Conservation (phyloP, 2,888 invertebrate species). For the Caradrina clavipalpis region DNA sequence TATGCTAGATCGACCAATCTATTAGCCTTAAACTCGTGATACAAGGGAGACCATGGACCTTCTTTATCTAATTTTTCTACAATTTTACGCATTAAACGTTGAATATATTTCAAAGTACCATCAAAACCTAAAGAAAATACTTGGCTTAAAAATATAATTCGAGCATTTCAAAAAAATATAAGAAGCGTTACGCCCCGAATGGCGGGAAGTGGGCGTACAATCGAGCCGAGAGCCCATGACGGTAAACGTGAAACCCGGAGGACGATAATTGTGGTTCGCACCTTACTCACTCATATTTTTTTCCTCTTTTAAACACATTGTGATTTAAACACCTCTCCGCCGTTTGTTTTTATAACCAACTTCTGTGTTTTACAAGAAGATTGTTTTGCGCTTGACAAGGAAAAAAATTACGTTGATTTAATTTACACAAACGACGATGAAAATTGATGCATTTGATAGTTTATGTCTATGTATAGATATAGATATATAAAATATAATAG, state of each 20-base stretch:
- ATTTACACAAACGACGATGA: too few species aligned
- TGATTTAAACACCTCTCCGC: not conserved
- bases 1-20: too few species aligned
- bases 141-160: slow-evolving; percentile 33
- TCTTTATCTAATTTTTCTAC: too few species aligned
- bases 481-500: too few species aligned
- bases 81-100: too few species aligned
- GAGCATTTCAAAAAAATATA: slow-evolving; percentile 41
- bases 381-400: not conserved
- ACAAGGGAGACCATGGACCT: too few species aligned
- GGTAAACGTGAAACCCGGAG: slow-evolving; percentile 16
- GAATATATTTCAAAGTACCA: slow-evolving; percentile 15
- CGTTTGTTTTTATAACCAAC: not conserved
- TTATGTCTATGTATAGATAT: too few species aligned
- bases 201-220: slow-evolving; percentile 33
- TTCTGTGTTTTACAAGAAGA: not conserved
- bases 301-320: slow-evolving; percentile 13
- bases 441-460: too few species aligned
- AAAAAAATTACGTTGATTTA: not conserved
- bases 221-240: slow-evolving; percentile 27
- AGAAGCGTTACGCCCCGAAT: slow-evolving; percentile 35
- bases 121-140: slow-evolving; percentile 36
- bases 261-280: slow-evolving; percentile 38
- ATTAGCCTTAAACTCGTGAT: too few species aligned
- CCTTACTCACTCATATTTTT: slow-evolving; percentile 12